A percentile compares a stretch with the other conserved stretches of the same genome.
phyloP scores from a whole-genome alignment of 2,888 invertebrate genomes.

The Agrotis clavis region DNA sequence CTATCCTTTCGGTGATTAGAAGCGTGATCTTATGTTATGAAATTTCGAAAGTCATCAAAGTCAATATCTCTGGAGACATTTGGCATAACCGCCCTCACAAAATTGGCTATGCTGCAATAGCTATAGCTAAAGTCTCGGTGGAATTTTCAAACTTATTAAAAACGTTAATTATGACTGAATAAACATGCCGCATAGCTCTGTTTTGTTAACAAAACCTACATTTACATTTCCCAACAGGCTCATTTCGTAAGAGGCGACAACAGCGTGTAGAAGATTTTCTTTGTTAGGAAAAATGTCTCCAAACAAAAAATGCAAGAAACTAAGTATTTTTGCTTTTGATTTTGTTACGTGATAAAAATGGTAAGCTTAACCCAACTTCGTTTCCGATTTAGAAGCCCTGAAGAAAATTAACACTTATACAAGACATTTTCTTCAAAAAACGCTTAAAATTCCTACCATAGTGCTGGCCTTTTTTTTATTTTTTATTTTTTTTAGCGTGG shows the following conservation, averaged over 20 bases:
- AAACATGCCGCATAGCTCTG: conserved; percentile 2
- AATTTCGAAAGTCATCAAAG: background rate
- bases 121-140: background rate
- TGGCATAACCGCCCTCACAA: background rate
- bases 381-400: no score
- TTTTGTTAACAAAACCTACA: conserved; percentile 23
- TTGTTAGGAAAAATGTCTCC: background rate
- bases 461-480: no score
- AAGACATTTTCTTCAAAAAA: no score
- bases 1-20: background rate
- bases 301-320: background rate
- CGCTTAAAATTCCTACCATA: no score
- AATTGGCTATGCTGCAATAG: background rate
- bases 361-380: no score
- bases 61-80: background rate
- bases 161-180: conserved; percentile 22
- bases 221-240: conserved; percentile 14
- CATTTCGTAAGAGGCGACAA: background rate
- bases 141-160: conserved; percentile 14
- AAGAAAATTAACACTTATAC: no score
- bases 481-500: no score
- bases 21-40: background rate
- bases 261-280: conserved; percentile 2
- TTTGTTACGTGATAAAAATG: background rate
- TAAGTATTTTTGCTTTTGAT: background rate